phyloP scores from a whole-genome alignment of 2,888 invertebrate genomes.

The Elgonia sp. region DNA sequence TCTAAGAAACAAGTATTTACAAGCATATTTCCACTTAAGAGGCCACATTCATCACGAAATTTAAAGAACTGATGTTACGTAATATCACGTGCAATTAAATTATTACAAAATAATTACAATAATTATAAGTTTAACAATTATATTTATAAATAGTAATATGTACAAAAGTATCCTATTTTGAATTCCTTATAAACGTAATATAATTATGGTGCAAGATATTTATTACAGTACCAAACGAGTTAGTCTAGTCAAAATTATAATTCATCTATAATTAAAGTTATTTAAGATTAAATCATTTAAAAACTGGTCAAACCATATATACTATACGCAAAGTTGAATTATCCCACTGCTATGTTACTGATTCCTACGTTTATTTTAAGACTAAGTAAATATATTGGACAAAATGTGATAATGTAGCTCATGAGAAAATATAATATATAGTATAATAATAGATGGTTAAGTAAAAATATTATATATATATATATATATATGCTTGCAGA shows the following conservation, averaged over 20 bases:
- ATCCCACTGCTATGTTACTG: background rate
- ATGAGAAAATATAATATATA: slow-evolving; percentile 33
- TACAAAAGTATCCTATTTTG: slow-evolving; percentile 51
- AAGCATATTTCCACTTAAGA: slow-evolving; percentile 50
- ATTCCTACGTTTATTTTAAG: slow-evolving; percentile 38
- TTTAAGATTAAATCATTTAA: slow-evolving; percentile 33
- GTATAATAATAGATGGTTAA: slow-evolving; percentile 46
- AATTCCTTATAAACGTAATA: slow-evolving; percentile 56
- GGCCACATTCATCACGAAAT: slow-evolving; percentile 54
- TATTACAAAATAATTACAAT: slow-evolving; percentile 36
- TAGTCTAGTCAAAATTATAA: slow-evolving; percentile 66
- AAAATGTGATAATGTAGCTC: slow-evolving; percentile 78
- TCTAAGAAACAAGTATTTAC: slow-evolving; percentile 55
- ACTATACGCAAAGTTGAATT: background rate
- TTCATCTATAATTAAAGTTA: slow-evolving; percentile 58
- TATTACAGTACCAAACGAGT: slow-evolving; percentile 59
- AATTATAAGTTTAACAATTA: background rate
- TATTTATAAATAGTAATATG: slow-evolving; percentile 48
- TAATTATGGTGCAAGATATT: slow-evolving; percentile 50
- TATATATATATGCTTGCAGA: slow-evolving; percentile 75
- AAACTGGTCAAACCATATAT: background rate
- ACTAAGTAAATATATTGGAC: slow-evolving; percentile 49
- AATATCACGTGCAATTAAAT: slow-evolving; percentile 52
- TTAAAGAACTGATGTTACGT: slow-evolving; percentile 69
- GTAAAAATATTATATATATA: slow-evolving; percentile 67